Base-by-base conservation (phyloP, 1,140 invertebrate species). In the Drosophila elegans region DNA sequence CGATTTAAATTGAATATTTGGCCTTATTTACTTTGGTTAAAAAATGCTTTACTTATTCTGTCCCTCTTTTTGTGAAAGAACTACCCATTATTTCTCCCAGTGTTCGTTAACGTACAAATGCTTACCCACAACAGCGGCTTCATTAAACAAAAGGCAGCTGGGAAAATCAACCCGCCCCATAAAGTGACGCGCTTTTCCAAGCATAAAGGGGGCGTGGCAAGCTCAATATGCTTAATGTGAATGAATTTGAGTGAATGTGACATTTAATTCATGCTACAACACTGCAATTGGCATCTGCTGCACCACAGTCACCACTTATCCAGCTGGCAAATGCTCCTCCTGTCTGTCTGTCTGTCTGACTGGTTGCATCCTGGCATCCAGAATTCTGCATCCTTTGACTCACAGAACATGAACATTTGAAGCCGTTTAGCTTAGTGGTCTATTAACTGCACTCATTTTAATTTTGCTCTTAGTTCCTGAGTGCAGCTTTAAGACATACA, bases 121-220 rank as follows among this genome's bases (percentile, higher is more conserved):
- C 48, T 9, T n/a, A 49, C 49, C 61, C 82, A 66, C 73, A 88
- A 78, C 80, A 89, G 83, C 61, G 59, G 84, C 84, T 88, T 89
- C 84, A 88, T 88, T 83, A 59, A 89, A 88, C 84, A 88, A 89
- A 88, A 80, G 73, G 68, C 68, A 63, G 54, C 73, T 61, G 62
- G 44, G n/a, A 56, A 63, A 13, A 13, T 61, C 44, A 5, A 1
- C 48, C 27, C 13, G 11, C 42, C 46, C 27, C 13, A 27, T 29
- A 9, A 36, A 59, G 38, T 54, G 39, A 16, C n/a, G 13, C 27
- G 13, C 39, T 27, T 36, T 39, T 42, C 34, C 66, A 21, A 32
- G 21, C 29, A 45, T 36, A 7, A 7, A 6, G 10, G 49, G 46
- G 60, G 42, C 67, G 73, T 66, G 67, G 49, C 63, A 53, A 78